These are phyloP conservation scores for Siniperca chuatsi DNA, from an alignment of 2,113 vertebrate genomes.

Conservation along the genomic window DNA sequence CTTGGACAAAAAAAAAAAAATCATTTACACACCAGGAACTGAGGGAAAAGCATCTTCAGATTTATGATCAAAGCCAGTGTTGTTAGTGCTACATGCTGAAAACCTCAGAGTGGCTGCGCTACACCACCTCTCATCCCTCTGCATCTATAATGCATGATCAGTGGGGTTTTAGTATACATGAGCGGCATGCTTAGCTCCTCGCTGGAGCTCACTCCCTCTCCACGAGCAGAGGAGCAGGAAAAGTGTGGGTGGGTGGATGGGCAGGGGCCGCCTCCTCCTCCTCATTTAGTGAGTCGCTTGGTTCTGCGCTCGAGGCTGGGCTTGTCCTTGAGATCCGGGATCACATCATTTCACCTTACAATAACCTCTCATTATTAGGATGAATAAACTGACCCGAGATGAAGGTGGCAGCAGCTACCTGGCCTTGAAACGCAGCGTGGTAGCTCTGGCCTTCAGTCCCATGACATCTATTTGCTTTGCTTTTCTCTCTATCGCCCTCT, in stretches of 20 bases:
- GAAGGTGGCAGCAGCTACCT: slow-evolving; percentile 39
- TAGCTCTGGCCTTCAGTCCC: slow-evolving; percentile 31
- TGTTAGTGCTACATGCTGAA: slow-evolving; percentile 69
- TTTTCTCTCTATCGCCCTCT: background rate
- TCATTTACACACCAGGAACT: slow-evolving; percentile 47
- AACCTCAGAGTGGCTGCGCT: slow-evolving; percentile 52
- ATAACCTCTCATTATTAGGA: slow-evolving; percentile 60
- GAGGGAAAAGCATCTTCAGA: slow-evolving; percentile 58
- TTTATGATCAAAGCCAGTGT: slow-evolving; percentile 72
- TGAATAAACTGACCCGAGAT: slow-evolving; percentile 37
- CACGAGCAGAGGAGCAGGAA: slow-evolving; percentile 15
- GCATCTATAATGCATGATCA: slow-evolving; percentile 80
- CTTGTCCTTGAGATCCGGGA: slow-evolving; percentile 62
- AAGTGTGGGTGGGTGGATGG: slow-evolving; percentile 32
- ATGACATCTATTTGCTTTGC: slow-evolving; percentile 27
- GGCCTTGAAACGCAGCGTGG: slow-evolving; percentile 27
- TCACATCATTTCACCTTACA: slow-evolving; percentile 48
- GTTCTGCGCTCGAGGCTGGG: slow-evolving; percentile 42
- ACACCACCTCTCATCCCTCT: slow-evolving; percentile 57
- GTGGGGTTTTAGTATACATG: slow-evolving; percentile 65
- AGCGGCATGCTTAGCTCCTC: slow-evolving; percentile 67
- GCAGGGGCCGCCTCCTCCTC: slow-evolving; percentile 27
- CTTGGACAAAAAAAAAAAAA: slow-evolving; percentile 12
- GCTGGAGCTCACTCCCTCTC: slow-evolving; percentile 39
- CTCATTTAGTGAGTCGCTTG: slow-evolving; percentile 49